Evolutionary conservation across 2,888 invertebrate genomes (phyloP).

Genomic region (Parasteatoda lunata): DNA sequence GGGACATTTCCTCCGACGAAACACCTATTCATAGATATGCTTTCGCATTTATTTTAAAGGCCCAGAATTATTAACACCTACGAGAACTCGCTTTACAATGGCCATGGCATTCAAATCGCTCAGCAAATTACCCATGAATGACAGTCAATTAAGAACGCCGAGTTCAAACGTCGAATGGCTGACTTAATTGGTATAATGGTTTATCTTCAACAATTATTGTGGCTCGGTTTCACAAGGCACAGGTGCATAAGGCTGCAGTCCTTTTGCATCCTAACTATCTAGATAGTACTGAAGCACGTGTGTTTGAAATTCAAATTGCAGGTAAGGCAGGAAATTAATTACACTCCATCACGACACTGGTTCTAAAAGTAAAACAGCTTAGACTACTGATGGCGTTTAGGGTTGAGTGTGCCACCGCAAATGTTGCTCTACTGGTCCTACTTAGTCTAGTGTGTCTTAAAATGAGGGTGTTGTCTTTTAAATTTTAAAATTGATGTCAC

Average conservation of each 20-base stretch:
- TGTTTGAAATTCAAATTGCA: background rate
- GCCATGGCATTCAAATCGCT: background rate
- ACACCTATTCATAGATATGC: background rate
- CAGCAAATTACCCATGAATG: constrained; percentile 1
- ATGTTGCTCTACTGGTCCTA: background rate
- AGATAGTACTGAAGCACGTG: background rate
- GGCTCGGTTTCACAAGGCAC: background rate
- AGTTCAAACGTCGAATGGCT: background rate
- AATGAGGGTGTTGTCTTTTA: too few relatives aligned
- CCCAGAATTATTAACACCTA: background rate
- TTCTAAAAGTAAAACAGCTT: background rate
- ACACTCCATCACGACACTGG: background rate
- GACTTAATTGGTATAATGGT: background rate
- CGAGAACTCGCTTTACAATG: background rate
- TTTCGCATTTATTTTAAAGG: background rate
- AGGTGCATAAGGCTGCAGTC: background rate
- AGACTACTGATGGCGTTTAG: background rate
- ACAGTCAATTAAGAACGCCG: background rate
- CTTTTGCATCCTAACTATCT: background rate
- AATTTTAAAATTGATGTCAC: too few relatives aligned
- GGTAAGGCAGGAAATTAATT: background rate
- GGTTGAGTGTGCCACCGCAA: background rate
- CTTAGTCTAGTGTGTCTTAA: too few relatives aligned
- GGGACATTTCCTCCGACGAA: background rate
- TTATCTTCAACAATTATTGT: background rate